Base-by-base conservation (phyloP, 2,888 invertebrate genomes). In the Sphaerophoria rueppellii region DNA sequence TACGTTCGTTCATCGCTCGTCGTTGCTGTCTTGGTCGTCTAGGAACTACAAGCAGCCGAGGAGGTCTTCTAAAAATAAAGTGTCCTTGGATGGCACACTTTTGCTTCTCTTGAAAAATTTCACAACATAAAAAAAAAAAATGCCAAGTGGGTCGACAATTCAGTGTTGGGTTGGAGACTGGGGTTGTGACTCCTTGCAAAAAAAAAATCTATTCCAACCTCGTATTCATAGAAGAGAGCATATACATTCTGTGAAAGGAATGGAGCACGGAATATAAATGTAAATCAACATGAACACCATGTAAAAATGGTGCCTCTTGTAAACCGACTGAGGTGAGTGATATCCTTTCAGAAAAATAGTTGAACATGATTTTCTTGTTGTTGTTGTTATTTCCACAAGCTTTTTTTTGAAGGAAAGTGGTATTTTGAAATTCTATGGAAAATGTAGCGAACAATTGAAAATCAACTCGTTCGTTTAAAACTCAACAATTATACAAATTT, bases 61-160 rank as follows among this genome's bases (percentile, higher is more conserved):
- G 74, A 52, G 48, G 50, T 46, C 35, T 57, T 63, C 73, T 80
- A 75, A 69, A 79, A 72, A 83, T 83, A 83, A 55, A 61, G 50
- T 67, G 75, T 72, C 79, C 83, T 79, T 83, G 79, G 75, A 7
- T 63, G 65, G 61, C 52, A 48, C 63, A 65, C 78, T 83, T 65
- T 40, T 24, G 24, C 24, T 71, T 14, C 40, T 54, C n/a, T 54
- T 54, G 40, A 40, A 71, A 60, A 63, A 34, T 61, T 65, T 54
- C 55, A 70, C 52, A 60, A 60, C 6, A 60, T 48, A 69, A 37
- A 72, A 77, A 82, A 71, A 69, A 32, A 72, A 77, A 82, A 71
- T 67, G 55, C 61, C 79, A 79, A 83, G 63, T 73, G 70, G 70
- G 73, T 78, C 70, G 69, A 77, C 82, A 74, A 61, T 40, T 72